phyloP scores from a whole-genome alignment of 1,140 invertebrate species.

The Drosophila baimaii region DNA sequence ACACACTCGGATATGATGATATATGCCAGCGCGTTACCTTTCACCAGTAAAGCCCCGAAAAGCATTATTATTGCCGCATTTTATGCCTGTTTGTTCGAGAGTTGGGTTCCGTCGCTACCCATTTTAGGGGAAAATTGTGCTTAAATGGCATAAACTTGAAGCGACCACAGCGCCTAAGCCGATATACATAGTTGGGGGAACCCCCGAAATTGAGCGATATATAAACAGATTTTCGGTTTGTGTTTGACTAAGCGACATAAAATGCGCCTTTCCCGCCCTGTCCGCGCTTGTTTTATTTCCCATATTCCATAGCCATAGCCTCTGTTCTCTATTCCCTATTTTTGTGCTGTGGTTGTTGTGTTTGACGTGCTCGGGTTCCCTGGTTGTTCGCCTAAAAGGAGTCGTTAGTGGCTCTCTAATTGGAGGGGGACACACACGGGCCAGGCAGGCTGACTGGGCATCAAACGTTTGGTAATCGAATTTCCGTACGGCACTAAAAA shows the following conservation, averaged over 20 bases:
- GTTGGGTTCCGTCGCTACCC: constrained; percentile 31
- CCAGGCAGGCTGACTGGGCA: constrained; percentile 19
- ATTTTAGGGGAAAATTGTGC: constrained; percentile 61
- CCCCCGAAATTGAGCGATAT: constrained; percentile 43
- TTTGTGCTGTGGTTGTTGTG: neutral
- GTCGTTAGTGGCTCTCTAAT: constrained; percentile 52
- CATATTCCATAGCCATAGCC: too few species aligned
- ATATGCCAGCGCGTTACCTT: constrained; percentile 52
- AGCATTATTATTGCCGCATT: constrained; percentile 63
- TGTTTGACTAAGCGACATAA: constrained; percentile 56
- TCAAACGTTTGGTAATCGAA: constrained; percentile 51
- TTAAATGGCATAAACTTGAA: constrained; percentile 72
- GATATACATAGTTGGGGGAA: constrained; percentile 26
- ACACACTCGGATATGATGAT: constrained; percentile 10
- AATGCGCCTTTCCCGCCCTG: constrained; percentile 37
- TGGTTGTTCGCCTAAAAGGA: constrained; percentile 38
- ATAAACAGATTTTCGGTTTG: constrained; percentile 70
- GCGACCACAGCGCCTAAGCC: constrained; percentile 31
- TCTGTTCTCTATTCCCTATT: constrained; percentile 1
- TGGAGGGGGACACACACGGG: constrained; percentile 6
- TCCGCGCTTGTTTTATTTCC: constrained; percentile 14
- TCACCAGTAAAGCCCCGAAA: constrained; percentile 27
- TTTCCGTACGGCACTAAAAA: constrained; percentile 42
- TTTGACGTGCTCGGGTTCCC: constrained; percentile 14
- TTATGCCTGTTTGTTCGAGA: constrained; percentile 58